Percentiles rank a stretch among this genome's conserved stretches.
These are phyloP conservation scores for Drosophila peninsularis DNA, from an alignment of 2,888 invertebrate genomes.

Conservation along the genomic window DNA sequence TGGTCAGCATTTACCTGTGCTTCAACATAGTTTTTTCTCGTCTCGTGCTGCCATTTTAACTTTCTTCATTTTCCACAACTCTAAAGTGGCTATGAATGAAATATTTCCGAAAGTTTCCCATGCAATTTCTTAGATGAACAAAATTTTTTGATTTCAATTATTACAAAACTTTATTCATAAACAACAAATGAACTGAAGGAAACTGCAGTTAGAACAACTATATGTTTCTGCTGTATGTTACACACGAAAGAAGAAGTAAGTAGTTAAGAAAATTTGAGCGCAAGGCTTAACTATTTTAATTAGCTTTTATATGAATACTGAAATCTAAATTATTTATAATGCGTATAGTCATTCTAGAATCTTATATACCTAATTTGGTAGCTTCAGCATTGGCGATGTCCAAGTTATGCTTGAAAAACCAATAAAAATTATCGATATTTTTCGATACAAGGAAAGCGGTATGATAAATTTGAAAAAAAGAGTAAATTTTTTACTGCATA, in stretches of 20 bases:
- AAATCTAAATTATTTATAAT: no score
- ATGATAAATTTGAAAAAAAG: no score
- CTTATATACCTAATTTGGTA: no score
- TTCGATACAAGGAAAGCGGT: background rate
- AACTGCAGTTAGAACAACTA: background rate
- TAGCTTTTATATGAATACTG: no score
- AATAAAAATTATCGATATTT: background rate
- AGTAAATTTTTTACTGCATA: no score
- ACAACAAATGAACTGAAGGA: constrained; percentile 4
- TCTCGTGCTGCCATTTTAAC: constrained; percentile 62
- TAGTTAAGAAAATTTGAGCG: no score
- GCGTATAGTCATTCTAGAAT: no score
- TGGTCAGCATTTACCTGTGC: constrained; percentile 14
- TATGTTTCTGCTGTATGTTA: background rate
- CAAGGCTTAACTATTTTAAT: no score
- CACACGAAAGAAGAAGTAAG: background rate
- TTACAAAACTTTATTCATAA: constrained; percentile 66
- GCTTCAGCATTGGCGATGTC: no score
- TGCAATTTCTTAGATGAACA: constrained; percentile 62
- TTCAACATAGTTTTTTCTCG: background rate
- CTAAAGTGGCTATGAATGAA: constrained; percentile 48
- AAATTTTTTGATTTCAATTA: constrained; percentile 76
- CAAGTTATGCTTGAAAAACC: no score
- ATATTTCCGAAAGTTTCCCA: constrained; percentile 61
- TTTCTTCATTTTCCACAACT: constrained; percentile 65